These are phyloP conservation scores for Mythimna impura DNA, from an alignment of 2,888 invertebrate species.

Conservation along the genomic window DNA sequence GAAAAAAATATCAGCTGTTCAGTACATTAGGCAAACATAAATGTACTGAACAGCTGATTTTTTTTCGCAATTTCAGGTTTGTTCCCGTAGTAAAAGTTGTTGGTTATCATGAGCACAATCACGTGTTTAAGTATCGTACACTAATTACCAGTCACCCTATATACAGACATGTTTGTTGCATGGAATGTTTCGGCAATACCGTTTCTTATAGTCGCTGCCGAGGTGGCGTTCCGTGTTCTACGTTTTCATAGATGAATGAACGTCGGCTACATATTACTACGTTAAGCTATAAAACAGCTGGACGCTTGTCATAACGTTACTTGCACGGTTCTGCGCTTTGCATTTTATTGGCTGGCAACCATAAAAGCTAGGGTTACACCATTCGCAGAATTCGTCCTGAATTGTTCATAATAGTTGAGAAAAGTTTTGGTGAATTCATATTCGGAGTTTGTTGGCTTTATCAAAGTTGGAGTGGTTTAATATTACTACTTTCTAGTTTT, in stretches of 20 bases:
- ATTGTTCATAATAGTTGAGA: slow-evolving; percentile 21
- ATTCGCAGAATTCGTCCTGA: slow-evolving; percentile 34
- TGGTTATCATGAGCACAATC: no score
- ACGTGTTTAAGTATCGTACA: no score
- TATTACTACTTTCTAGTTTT: neutral
- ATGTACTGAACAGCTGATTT: no score
- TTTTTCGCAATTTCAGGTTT: no score
- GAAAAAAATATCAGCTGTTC: no score
- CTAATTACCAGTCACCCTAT: no score
- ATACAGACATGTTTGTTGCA: no score
- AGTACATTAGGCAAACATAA: no score
- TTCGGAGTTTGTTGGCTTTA: slow-evolving; percentile 3
- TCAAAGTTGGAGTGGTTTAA: neutral
- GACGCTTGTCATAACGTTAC: slow-evolving; percentile 63
- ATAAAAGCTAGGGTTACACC: slow-evolving; percentile 43
- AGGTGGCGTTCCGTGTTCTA: slow-evolving; percentile 15
- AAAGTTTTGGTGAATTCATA: slow-evolving; percentile 6
- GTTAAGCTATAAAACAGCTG: slow-evolving; percentile 44
- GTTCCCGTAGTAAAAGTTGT: no score
- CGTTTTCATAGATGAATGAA: slow-evolving; percentile 43
- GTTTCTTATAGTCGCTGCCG: neutral
- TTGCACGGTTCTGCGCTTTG: slow-evolving; percentile 69
- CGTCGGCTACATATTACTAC: slow-evolving; percentile 42
- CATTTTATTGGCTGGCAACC: slow-evolving; percentile 67
- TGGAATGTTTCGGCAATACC: neutral